Evolutionary conservation across 2,888 invertebrate species (phyloP), one percentile per base, ranked within the genome.

Genomic region (Gnatocerus cornutus): DNA sequence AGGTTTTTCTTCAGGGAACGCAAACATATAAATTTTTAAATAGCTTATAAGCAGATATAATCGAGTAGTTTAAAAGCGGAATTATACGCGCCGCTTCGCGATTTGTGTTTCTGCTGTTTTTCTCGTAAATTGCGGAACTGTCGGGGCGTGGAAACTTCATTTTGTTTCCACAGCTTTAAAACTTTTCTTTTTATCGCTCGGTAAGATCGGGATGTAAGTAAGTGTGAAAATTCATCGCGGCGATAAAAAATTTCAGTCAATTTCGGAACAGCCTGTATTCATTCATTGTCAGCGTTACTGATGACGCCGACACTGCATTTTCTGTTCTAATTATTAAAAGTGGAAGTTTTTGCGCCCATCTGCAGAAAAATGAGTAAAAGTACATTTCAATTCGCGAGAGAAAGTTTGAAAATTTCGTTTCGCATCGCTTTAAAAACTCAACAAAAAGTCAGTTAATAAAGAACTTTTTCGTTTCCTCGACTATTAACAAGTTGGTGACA

Each of bases 41-140:
- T 27, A 48, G 27, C 48, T 48, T 48, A 48, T 53, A 33, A 30
- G 53, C 30, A 53, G 30, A 29, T 30, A 53, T 13, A 53, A 14
- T 30, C 37, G 37, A 30, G 30, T 50, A 21, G 21, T 21, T 21
- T 21, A 21, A 21, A 33, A n/a, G 7, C 33, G 33, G 33, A n/a
- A 6, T 9, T 33, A 33, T 21, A 21, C 21, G 21, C n/a, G n/a
- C n/a, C n/a, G n/a, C n/a, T n/a, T n/a, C n/a, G n/a, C 21, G 21
- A 21, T 21, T 21, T 21, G 21, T 21, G n/a, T 33, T 33, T n/a
- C 33, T 33, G 33, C 9, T 33, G 33, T 33, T 33, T 33, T 33
- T 33, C 33, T 33, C 33, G 7, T 33, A 33, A 33, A 33, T 7
- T 33, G 33, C n/a, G 33, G 33, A 33, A n/a, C 33, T 33, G 33